phyloP scores from a whole-genome alignment of 2,113 vertebrate genomes.

The Glareola pratincola region DNA sequence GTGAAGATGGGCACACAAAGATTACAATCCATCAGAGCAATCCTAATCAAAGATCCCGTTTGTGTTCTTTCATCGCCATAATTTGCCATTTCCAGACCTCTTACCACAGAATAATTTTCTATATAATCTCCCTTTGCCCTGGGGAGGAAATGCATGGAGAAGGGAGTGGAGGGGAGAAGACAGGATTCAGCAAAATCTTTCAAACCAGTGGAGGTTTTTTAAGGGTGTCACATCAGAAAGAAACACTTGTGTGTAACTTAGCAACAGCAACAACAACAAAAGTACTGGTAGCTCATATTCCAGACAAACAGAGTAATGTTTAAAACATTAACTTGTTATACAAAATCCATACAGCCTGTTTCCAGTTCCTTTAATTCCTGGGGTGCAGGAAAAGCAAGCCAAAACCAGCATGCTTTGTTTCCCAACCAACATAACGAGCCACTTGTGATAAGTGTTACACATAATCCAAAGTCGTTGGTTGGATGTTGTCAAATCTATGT shows the following conservation, averaged over 20 bases:
- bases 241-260: slow-evolving; percentile 15
- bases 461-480: neutral
- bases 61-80: neutral
- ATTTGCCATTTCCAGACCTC: neutral
- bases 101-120: neutral
- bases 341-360: neutral
- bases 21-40: neutral
- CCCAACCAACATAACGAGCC: neutral
- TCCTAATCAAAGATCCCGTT: neutral
- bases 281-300: neutral
- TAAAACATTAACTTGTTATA: slow-evolving; percentile 17
- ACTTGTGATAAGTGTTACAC: neutral
- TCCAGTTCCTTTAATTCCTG: neutral
- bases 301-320: slow-evolving; percentile 9
- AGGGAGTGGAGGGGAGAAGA: neutral
- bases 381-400: neutral
- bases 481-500: neutral
- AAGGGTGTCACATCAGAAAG: neutral
- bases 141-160: neutral
- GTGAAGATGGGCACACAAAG: neutral
- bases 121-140: neutral
- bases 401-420: neutral
- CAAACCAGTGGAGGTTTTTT: neutral
- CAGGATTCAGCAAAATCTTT: neutral
- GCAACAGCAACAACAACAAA: slow-evolving; percentile 14